Base-by-base conservation (phyloP, 2,888 invertebrate species). In the Euzophera pinguis region DNA sequence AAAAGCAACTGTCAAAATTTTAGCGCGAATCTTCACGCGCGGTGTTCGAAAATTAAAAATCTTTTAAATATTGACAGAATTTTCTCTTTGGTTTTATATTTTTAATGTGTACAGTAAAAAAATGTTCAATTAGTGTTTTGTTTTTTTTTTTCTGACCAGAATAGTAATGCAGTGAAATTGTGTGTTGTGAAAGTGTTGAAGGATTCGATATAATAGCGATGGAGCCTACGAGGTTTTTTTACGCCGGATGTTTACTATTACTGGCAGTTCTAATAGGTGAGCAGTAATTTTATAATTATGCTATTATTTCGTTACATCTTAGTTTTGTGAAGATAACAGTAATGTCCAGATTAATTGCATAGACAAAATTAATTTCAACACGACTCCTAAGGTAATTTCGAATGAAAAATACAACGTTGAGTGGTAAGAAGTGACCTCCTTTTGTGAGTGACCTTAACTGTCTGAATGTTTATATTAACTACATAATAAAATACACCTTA, bases 161-260 rank as follows among this genome's bases (percentile, higher is more conserved):
- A 59, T 64, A 62, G 74, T 71, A 69, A 75, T 75, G 75, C 70
- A 62, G 71, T 78, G 75, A 73, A 58, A 64, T 63, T 63, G 65
- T 69, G 71, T 70, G 71, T 74, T 65, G 88, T 87, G 87, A 85
- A 87, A 83, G 85, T 86, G 85, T 72, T 50, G 56, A 73, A 70
- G 74, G 71, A 74, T 75, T 73, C 69, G 65, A 74, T 70, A 63
- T 69, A 69, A 70, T 73, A 64, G 83, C 70, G 66, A 88, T 88
- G 86, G 78, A 79, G 74, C 63, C 74, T 58, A 60, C 68, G 60
- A 61, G 69, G 65, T 64, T 53, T 60, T 67, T 82, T 61, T 72
- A 77, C 54, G 67, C 73, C 63, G 80, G 79, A 73, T 78, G 77
- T 60, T 59, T 84, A 52, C 57, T 84, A 53, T 56, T 81, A 56